These are phyloP conservation scores for Xenentodon cancila DNA, from an alignment of 2,797 vertebrate species.

Conservation along the genomic window DNA sequence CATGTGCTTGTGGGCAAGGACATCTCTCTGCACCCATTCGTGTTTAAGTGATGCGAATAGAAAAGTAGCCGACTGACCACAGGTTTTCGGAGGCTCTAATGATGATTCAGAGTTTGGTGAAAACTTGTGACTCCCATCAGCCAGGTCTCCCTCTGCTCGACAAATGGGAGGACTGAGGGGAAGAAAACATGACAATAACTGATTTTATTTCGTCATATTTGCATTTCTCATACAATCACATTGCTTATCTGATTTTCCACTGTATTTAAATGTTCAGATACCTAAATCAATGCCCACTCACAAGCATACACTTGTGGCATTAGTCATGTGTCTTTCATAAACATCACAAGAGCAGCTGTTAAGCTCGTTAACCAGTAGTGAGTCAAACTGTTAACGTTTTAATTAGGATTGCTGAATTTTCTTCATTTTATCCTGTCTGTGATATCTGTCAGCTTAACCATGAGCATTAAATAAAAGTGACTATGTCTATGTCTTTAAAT, in stretches of 20 bases:
- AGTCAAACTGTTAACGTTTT: not conserved
- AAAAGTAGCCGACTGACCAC: slow-evolving; percentile 79
- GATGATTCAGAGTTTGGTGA: slow-evolving; percentile 90
- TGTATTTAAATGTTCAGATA: not conserved
- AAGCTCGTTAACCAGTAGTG: not conserved
- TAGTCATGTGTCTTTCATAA: not conserved
- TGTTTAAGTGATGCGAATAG: not conserved
- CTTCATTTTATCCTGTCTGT: not conserved
- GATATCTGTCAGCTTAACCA: not conserved
- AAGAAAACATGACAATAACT: not conserved
- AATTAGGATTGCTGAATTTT: not conserved
- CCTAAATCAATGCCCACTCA: not conserved
- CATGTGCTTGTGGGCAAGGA: not conserved
- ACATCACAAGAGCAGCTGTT: not conserved
- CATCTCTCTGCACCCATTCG: no score
- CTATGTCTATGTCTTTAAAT: no score
- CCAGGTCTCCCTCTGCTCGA: slow-evolving; percentile 84
- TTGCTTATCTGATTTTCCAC: not conserved
- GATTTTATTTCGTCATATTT: no score
- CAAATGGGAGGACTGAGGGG: slow-evolving; percentile 81
- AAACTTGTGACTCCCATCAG: slow-evolving; percentile 86
- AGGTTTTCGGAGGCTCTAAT: slow-evolving; percentile 88
- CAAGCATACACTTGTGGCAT: not conserved
- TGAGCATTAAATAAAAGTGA: no score
- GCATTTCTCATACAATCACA: not conserved